phyloP scores from a whole-genome alignment of 2,113 vertebrate species.

The Mola mola region DNA sequence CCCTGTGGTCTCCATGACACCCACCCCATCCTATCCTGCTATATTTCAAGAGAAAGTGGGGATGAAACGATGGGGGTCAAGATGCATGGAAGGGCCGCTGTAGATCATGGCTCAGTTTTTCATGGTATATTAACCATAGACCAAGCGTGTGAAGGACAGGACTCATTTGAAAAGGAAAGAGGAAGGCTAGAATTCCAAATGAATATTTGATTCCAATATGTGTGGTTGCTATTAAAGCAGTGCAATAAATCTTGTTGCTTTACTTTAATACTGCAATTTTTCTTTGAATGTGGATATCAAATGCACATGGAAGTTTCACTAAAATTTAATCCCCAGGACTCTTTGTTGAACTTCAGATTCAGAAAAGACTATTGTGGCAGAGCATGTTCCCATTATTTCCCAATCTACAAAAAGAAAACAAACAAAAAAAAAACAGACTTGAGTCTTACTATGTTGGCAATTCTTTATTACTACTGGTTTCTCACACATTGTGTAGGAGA shows the following conservation, averaged over 20 bases:
- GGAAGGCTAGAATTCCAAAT: conserved; percentile 13
- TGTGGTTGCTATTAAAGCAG: conserved; percentile 2
- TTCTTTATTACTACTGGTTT: not conserved
- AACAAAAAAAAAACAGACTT: not conserved
- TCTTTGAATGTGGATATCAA: too few relatives aligned
- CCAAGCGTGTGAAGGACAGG: conserved; percentile 47
- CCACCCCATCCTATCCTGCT: conserved; percentile 27
- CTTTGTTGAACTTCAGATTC: too few relatives aligned
- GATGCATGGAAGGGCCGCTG: conserved; percentile 19
- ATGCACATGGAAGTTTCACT: too few relatives aligned
- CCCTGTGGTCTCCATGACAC: conserved; percentile 66
- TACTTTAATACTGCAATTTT: not conserved
- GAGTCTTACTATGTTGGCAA: not conserved
- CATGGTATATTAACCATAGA: conserved; percentile 39
- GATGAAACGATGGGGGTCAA: conserved; percentile 60
- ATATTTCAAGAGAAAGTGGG: conserved; percentile 47
- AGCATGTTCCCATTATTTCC: too few relatives aligned
- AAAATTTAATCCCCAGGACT: too few relatives aligned
- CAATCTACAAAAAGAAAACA: too few relatives aligned
- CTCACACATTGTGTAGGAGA: not conserved
- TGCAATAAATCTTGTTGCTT: not conserved
- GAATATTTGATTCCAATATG: conserved; percentile 20
- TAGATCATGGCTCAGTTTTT: conserved; percentile 37
- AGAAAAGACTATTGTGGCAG: too few relatives aligned
- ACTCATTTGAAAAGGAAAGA: conserved; percentile 15